Percentiles rank a stretch among this genome's conserved stretches.
phyloP scores from a whole-genome alignment of 2,113 vertebrate species.

The Cairina moschata region DNA sequence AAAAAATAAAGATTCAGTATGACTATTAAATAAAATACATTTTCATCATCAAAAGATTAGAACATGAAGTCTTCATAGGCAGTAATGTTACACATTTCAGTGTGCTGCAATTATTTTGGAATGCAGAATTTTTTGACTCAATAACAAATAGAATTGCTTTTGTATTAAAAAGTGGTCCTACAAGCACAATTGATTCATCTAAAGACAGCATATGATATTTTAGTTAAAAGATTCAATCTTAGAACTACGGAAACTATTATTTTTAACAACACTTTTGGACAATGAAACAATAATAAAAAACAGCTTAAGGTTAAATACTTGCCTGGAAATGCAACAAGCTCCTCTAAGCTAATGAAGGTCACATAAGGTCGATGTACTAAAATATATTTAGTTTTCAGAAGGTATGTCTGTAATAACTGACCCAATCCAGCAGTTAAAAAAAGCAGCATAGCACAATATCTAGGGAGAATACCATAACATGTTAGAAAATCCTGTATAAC shows the following conservation, averaged over 20 bases:
- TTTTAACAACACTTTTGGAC: neutral
- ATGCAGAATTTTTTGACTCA: neutral
- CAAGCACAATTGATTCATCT: neutral
- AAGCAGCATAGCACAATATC: slow-evolving; percentile 79
- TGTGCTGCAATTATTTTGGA: neutral
- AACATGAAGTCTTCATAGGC: neutral
- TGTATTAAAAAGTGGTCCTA: neutral
- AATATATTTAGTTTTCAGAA: neutral
- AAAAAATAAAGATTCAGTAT: neutral
- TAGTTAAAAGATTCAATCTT: neutral
- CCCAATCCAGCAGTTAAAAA: slow-evolving; percentile 78
- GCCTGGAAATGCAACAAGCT: slow-evolving; percentile 76
- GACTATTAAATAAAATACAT: neutral
- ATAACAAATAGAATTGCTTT: neutral
- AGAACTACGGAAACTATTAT: neutral
- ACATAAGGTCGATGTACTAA: slow-evolving; percentile 68
- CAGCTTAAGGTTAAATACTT: slow-evolving; percentile 28
- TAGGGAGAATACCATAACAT: slow-evolving; percentile 15
- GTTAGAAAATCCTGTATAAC: neutral
- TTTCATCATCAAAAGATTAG: neutral
- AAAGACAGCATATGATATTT: neutral
- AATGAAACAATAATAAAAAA: neutral
- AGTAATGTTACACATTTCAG: fast-evolving
- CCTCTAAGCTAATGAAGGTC: slow-evolving; percentile 51
- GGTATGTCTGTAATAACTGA: slow-evolving; percentile 66